Evolutionary conservation across 2,113 vertebrate species (phyloP), one percentile per base, ranked within the genome.

Genomic region (Salvator merianae): DNA sequence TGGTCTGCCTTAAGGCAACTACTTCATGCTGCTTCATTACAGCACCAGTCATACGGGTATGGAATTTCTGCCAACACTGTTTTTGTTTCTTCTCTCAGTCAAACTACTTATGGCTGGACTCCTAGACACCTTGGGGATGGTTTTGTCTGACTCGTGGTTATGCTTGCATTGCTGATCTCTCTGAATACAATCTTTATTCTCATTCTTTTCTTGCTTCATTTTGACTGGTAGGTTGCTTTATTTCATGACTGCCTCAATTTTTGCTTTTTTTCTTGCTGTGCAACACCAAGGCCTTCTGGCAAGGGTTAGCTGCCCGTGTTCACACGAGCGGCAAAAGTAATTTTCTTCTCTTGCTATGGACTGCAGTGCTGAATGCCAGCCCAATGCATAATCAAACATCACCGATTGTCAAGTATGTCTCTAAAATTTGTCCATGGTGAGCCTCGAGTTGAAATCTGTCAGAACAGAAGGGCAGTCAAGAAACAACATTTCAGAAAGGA

Each of bases 181-280:
- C 50, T 34, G 0, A 1, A 53, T 68, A 77, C 3, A 43, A 43
- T 72, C 13, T 26, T 3, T 0, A 40, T 53, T 32, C 0, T 34
- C 69, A 0, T 62, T 79, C 30, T 38, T 74, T 22, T 83, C 85
- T 0, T 0, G 66, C 22, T 1, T 9, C 10, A 34, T 91, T 32
- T 75, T 87, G 74, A 7, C 43, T 83, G 76, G 70, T 55, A 66
- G 43, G 73, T 63, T 59, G n/a, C 38, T 3, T 65, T 86, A 40
- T 62, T 3, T 30, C 24, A 7, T 40, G 12, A 18, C 0, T 7
- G 13, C 75, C 81, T 28, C 68, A 77, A 77, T 87, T 82, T 38
- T 2, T 2, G 32, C 86, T 86, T 36, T 75, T 73, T 74, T 70
- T n/a, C 20, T 6, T 38, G 68, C 69, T 80, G 47, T n/a, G 4